Percentiles rank a stretch among this genome's conserved stretches.
Evolutionary conservation across 2,113 vertebrate genomes (phyloP).

Genomic region (Oreochromis tanganicae): DNA sequence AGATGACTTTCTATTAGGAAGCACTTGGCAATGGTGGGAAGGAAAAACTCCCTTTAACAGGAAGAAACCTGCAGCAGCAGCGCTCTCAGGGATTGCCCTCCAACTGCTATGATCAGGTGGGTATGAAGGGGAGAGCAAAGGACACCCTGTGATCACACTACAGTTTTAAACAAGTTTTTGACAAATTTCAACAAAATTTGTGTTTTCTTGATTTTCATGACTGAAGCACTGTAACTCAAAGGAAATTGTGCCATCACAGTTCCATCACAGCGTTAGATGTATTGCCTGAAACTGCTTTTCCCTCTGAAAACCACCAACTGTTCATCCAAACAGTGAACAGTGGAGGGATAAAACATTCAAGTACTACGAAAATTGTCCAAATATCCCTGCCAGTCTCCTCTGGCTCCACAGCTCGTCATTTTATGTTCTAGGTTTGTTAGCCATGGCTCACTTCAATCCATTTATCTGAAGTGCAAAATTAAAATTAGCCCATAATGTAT

Average conservation of each 20-base stretch:
- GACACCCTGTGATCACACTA: not conserved
- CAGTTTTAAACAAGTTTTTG: not conserved
- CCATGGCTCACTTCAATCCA: not conserved
- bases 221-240: not conserved
- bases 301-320: not conserved
- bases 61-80: not conserved
- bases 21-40: not conserved
- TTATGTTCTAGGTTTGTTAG: not conserved
- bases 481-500: not conserved
- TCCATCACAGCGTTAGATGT: not conserved
- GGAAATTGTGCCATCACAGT: not conserved
- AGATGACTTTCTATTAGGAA: not conserved
- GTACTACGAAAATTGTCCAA: not conserved
- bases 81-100: not conserved
- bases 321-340: not conserved
- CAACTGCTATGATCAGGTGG: not conserved
- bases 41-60: not conserved
- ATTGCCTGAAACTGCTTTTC: not conserved
- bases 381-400: not conserved
- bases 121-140: not conserved
- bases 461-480: not conserved
- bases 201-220: not conserved
- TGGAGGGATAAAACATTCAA: not conserved
- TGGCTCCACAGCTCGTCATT: not conserved
- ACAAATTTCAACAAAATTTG: not conserved